Base-by-base conservation (phyloP, 2,113 vertebrate species). In the Pterophyllum scalare region DNA sequence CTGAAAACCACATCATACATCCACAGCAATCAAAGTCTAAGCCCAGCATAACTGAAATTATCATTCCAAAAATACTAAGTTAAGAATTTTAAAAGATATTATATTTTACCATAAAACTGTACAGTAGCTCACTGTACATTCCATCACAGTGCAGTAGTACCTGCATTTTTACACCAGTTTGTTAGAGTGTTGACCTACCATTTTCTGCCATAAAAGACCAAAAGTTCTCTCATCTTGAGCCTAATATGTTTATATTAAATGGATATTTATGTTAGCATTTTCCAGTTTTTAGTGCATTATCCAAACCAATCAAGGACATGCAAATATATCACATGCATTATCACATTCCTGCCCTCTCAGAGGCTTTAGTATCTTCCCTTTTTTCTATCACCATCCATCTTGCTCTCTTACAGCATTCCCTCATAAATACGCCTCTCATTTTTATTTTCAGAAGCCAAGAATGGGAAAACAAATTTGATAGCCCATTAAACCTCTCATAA, bases 401-500 rank as follows among this genome's bases (percentile, higher is more conserved):
- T 77, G 62, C 75, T 79, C 46, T 85, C 74, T 83, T 79, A 40
- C 3, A 35, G 67, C 65, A 72, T 78, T 76, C 2, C 6, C 62
- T 81, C 65, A 90, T 83, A 85, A 79, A 81, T 89, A 60, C 77
- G 46, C 40, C 28, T 79, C 70, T 86, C n/a, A 1, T 91, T 58
- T 75, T 89, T 88, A 82, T 84, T 92, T 82, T 85, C 82, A 75
- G 84, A 90, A 87, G 46, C 79, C 81, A 65, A 81, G 77, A 83
- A 87, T 28, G 14, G 40, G 60, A 86, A 92, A 92, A 85, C 78
- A 91, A 86, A 93, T 90, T 83, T 90, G 82, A 93, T 89, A 91
- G 88, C 67, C 89, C 85, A 93, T 95, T 96, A 93, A 92, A 91
- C 72, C 81, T 60, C 87, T 87, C 88, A 87, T 93, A 90, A 94